These are phyloP conservation scores for Athripsodes cinereus DNA, from an alignment of 2,888 invertebrate species.

Conservation along the genomic window DNA sequence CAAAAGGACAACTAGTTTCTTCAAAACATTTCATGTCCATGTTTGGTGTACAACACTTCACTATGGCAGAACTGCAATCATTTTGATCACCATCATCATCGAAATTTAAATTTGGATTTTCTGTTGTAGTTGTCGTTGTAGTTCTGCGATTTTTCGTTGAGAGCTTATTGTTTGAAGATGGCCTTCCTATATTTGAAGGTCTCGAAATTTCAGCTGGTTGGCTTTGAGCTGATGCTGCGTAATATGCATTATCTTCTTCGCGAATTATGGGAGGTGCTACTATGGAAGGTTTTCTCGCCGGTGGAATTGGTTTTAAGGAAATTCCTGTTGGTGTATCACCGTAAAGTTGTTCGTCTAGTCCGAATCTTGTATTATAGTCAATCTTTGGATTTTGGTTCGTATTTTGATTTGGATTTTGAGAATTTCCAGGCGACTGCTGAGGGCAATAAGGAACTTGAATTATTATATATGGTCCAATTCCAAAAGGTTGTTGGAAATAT, in stretches of 20 bases:
- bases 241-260: too few species aligned
- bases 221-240: too few species aligned
- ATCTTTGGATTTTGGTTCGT: neutral
- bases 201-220: neutral
- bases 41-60: neutral
- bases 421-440: too few species aligned
- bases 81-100: neutral
- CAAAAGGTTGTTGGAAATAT: neutral
- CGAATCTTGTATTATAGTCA: too few species aligned
- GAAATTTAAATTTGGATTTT: neutral
- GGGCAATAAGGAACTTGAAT: neutral
- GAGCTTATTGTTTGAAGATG: neutral
- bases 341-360: neutral
- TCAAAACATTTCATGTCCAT: conserved; percentile 1
- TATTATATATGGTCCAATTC: neutral
- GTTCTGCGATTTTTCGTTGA: neutral
- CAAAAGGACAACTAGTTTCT: neutral
- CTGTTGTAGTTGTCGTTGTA: neutral
- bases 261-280: too few species aligned
- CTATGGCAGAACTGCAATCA: neutral
- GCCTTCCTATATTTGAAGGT: neutral
- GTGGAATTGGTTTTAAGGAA: neutral
- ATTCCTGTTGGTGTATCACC: conserved; percentile 7
- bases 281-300: neutral
- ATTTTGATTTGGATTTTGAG: too few species aligned